Percentiles rank a stretch among this genome's conserved stretches.
Evolutionary conservation across 2,888 invertebrate species (phyloP).

Genomic region (Dicyrtomina minuta): DNA sequence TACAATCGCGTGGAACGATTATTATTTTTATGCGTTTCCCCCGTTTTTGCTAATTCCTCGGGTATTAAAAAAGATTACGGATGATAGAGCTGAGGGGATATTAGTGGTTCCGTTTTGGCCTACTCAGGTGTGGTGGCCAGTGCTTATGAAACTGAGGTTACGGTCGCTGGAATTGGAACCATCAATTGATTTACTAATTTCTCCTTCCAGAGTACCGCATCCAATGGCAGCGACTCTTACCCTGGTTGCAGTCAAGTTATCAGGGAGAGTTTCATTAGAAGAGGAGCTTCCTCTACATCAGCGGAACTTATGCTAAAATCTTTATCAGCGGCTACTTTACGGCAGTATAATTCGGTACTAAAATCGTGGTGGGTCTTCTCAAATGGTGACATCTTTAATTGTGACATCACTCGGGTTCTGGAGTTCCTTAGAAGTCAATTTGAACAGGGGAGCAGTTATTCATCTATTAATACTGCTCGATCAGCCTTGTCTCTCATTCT

Average conservation of each 20-base stretch:
- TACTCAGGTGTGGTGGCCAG: slow-evolving; percentile 19
- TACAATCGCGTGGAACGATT: neutral
- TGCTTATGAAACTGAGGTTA: neutral
- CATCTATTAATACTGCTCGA: slow-evolving; percentile 33
- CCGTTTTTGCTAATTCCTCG: slow-evolving; percentile 2
- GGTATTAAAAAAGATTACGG: slow-evolving; percentile 19
- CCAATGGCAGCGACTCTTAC: too few species aligned
- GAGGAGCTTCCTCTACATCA: neutral
- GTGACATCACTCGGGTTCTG: neutral
- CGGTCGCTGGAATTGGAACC: neutral
- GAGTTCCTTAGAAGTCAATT: slow-evolving; percentile 23
- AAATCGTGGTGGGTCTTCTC: slow-evolving; percentile 29
- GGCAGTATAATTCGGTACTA: slow-evolving; percentile 19
- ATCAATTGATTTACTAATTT: neutral
- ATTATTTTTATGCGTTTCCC: slow-evolving; percentile 17
- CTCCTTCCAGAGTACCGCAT: neutral
- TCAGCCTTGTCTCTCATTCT: slow-evolving; percentile 36
- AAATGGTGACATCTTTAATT: neutral
- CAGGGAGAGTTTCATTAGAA: neutral
- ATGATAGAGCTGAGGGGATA: slow-evolving; percentile 8
- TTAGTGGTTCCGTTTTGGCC: slow-evolving; percentile 15
- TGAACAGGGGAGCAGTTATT: slow-evolving; percentile 30
- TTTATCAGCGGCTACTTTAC: neutral
- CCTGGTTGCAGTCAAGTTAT: slow-evolving; percentile 13
- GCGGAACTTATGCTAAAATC: neutral